A percentile compares a stretch with the other conserved stretches of the same genome.
Evolutionary conservation across 2,113 vertebrate genomes (phyloP).

Genomic region (Redunca redunca): DNA sequence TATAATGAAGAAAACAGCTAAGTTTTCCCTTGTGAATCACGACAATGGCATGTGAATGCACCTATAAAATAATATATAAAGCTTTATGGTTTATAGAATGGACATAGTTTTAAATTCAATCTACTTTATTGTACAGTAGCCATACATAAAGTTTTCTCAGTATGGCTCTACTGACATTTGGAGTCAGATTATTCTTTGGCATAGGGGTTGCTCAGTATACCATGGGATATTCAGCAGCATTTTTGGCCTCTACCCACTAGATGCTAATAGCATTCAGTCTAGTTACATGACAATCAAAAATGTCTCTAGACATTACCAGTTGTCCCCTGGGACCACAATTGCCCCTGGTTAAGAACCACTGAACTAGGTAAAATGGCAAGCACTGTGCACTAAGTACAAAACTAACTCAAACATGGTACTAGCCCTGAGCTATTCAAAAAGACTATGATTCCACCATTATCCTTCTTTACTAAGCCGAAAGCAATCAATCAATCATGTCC

Average conservation of each 20-base stretch:
- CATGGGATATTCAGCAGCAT: background rate
- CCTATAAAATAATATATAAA: background rate
- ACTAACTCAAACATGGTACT: background rate
- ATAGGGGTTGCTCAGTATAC: background rate
- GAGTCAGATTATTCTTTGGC: background rate
- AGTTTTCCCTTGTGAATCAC: constrained; percentile 15
- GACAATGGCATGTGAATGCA: background rate
- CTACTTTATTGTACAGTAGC: background rate
- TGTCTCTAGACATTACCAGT: background rate
- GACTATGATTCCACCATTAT: background rate
- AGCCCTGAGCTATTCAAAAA: background rate
- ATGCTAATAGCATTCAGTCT: background rate
- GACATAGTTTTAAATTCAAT: background rate
- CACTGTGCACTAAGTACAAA: background rate
- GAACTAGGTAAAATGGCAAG: background rate
- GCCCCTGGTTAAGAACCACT: background rate
- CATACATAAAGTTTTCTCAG: background rate
- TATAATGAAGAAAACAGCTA: constrained; percentile 36
- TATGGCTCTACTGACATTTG: background rate
- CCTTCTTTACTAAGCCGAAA: background rate
- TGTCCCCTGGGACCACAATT: background rate
- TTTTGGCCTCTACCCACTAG: background rate
- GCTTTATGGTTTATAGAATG: background rate
- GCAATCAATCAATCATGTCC: background rate
- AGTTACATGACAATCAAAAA: background rate